Percentiles rank a stretch among this genome's conserved stretches.
These are phyloP conservation scores for Dusona sp. DNA, from an alignment of 2,888 invertebrate genomes.

Conservation along the genomic window DNA sequence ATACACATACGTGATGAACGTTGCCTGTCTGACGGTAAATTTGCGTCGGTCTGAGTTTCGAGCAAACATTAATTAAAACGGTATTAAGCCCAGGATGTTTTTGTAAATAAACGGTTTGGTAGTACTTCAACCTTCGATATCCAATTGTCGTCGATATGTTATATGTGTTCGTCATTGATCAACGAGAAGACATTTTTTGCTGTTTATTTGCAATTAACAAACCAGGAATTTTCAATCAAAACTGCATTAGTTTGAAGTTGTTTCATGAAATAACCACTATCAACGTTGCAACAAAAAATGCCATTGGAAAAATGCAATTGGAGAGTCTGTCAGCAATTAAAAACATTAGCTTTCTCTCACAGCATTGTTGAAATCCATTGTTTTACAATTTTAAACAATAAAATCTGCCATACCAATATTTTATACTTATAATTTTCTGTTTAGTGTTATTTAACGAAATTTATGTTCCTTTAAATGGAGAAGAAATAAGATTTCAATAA, in stretches of 20 bases:
- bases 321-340: background rate
- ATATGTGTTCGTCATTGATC: slow-evolving; percentile 11
- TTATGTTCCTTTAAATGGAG: too few relatives aligned
- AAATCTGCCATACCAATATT: too few relatives aligned
- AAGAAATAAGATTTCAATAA: too few relatives aligned
- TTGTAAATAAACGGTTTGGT: slow-evolving; percentile 2
- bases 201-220: background rate
- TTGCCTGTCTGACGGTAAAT: slow-evolving; percentile 18
- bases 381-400: background rate
- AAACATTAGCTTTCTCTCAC: background rate
- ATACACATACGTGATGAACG: slow-evolving; percentile 18
- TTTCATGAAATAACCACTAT: background rate
- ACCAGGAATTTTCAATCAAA: background rate
- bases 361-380: background rate
- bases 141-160: background rate
- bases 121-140: background rate
- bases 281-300: background rate
- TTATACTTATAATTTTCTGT: too few relatives aligned
- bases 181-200: background rate
- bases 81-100: background rate
- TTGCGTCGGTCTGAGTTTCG: slow-evolving; percentile 9
- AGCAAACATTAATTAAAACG: slow-evolving; percentile 49
- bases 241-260: background rate
- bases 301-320: too few relatives aligned
- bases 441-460: too few relatives aligned